phyloP scores from a whole-genome alignment of 2,113 vertebrate genomes.

The Stegastes partitus region DNA sequence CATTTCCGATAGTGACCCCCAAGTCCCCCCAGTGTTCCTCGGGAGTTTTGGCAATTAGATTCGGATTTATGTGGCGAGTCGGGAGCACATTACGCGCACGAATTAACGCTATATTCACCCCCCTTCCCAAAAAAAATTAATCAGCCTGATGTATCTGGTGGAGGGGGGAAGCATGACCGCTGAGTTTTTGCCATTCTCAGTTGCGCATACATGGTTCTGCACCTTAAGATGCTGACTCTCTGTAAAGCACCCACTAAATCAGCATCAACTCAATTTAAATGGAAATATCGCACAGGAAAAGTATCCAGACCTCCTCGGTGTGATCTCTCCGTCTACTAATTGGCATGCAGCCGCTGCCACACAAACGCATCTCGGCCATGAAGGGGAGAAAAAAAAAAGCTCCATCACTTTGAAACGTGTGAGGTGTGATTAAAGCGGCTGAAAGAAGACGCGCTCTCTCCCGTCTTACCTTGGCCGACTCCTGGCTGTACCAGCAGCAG shows the following conservation, averaged over 20 bases:
- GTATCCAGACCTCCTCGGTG: slow-evolving; percentile 4
- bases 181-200: slow-evolving; percentile 21
- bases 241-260: slow-evolving; percentile 19
- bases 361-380: slow-evolving; percentile 1
- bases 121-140: not conserved
- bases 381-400: not conserved
- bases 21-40: not conserved
- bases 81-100: not conserved
- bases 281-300: not conserved
- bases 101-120: not conserved
- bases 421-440: slow-evolving; percentile 18
- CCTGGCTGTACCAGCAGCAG: slow-evolving; percentile 86
- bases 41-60: slow-evolving; percentile 16
- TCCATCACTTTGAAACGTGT: slow-evolving; percentile 11
- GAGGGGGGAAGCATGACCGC: not conserved
- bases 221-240: slow-evolving; percentile 20
- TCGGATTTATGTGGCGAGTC: not conserved
- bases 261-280: slow-evolving; percentile 32
- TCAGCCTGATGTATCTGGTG: not conserved
- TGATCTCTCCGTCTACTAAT: slow-evolving; percentile 8
- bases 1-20: not conserved
- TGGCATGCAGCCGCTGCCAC: not conserved
- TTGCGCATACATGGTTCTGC: slow-evolving; percentile 4
- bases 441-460: slow-evolving; percentile 16
- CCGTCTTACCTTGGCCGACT: slow-evolving; percentile 90